These are phyloP conservation scores for Melinaea marsaeus DNA, from an alignment of 2,888 invertebrate genomes.

Conservation along the genomic window DNA sequence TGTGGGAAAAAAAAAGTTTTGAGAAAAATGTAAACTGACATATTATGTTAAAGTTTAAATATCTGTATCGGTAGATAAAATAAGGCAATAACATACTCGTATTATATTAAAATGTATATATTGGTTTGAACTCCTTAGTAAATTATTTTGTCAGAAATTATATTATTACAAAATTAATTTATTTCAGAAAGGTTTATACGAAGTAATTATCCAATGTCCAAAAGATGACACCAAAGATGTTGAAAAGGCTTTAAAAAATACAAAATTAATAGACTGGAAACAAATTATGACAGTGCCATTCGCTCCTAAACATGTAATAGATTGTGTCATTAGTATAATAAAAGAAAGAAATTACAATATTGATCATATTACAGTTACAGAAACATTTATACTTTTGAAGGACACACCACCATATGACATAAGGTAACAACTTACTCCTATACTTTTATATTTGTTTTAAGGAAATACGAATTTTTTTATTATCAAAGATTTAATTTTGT, in stretches of 20 bases:
- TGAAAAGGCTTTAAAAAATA: conserved; percentile 44
- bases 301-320: conserved; percentile 36
- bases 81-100: too few species aligned
- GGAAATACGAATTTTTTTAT: too few species aligned
- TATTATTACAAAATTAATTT: background rate
- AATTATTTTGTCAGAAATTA: too few species aligned
- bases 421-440: conserved; percentile 12
- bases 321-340: conserved; percentile 37
- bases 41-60: too few species aligned
- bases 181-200: conserved; percentile 43
- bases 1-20: too few species aligned
- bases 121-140: too few species aligned
- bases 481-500: background rate
- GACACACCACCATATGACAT: conserved; percentile 35
- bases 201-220: conserved; percentile 48
- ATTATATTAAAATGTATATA: too few species aligned
- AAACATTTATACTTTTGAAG: conserved; percentile 39
- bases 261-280: conserved; percentile 50
- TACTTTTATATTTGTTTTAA: too few species aligned
- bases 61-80: too few species aligned
- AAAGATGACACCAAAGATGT: conserved; percentile 43
- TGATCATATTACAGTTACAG: conserved; percentile 24
- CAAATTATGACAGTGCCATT: conserved; percentile 40
- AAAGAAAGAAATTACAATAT: conserved; percentile 33
- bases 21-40: too few species aligned